Evolutionary conservation across 2,888 invertebrate species (phyloP).

Genomic region (Aphidoletes aphidimyza): DNA sequence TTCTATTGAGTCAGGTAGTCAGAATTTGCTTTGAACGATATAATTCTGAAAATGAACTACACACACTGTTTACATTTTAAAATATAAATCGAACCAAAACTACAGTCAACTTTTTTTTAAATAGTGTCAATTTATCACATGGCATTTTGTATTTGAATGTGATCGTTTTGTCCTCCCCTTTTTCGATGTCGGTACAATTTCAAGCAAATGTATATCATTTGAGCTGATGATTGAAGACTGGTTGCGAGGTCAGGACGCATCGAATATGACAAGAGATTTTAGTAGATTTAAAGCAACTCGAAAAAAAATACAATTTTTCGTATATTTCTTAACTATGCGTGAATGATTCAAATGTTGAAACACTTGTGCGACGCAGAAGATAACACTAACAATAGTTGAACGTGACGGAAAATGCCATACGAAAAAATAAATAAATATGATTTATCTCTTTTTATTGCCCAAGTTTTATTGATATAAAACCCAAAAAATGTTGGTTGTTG

Average conservation of each 20-base stretch:
- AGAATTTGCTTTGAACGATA: no score
- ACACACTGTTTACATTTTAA: slow-evolving; percentile 12
- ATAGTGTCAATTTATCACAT: no score
- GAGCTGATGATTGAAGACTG: not conserved
- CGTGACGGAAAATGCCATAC: not conserved
- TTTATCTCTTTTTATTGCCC: not conserved
- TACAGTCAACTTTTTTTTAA: no score
- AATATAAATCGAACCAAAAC: not conserved
- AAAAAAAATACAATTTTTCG: no score
- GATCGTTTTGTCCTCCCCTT: slow-evolving; percentile 19
- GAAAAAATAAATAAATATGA: no score
- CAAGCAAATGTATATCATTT: not conserved
- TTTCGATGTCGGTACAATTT: not conserved
- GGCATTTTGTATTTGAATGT: slow-evolving; percentile 11
- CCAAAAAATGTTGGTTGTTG: no score
- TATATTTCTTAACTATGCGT: no score
- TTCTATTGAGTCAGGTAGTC: slow-evolving; percentile 12
- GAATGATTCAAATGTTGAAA: not conserved
- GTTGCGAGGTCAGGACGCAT: no score
- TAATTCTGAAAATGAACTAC: no score
- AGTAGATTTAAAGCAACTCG: no score
- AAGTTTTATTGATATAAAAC: not conserved
- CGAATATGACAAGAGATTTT: no score
- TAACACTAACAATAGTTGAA: not conserved
- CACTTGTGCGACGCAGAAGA: not conserved